These are phyloP conservation scores for Pipistrellus nathusii DNA, from an alignment of 2,797 vertebrate species.

Conservation along the genomic window DNA sequence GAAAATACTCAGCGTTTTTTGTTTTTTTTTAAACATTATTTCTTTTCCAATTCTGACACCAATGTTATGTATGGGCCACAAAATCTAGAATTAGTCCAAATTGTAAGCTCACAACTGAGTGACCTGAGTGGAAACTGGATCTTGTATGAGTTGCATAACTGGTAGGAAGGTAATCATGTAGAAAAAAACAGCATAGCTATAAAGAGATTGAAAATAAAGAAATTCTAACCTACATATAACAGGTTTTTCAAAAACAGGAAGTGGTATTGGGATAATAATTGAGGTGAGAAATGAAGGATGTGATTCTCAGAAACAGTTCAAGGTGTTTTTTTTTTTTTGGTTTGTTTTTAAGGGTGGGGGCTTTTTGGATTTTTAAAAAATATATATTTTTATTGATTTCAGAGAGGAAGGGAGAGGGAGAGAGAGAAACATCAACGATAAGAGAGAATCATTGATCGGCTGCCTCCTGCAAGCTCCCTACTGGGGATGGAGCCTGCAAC, in stretches of 20 bases:
- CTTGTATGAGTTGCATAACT: constrained; percentile 2
- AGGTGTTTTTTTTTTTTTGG: no score
- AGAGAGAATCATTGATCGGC: no score
- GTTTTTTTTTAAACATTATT: background rate
- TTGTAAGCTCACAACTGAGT: background rate
- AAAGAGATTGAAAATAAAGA: constrained; percentile 5
- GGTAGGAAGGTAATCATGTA: background rate
- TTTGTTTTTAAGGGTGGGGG: no score
- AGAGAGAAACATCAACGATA: no score
- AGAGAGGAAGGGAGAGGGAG: no score
- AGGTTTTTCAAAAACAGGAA: constrained; percentile 28
- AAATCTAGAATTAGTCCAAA: constrained; percentile 3
- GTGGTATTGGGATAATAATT: background rate
- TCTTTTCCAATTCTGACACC: background rate
- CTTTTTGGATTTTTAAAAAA: no score
- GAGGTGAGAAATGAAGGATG: background rate
- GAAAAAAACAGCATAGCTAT: background rate
- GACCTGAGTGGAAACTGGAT: background rate
- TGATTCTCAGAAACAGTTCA: background rate
- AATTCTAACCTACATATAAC: background rate
- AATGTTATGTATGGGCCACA: background rate
- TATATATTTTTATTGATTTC: no score
- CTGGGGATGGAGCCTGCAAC: no score
- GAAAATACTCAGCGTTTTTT: background rate
- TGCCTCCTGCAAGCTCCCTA: no score